Percentiles rank a stretch among this genome's conserved stretches.
Evolutionary conservation across 2,113 vertebrate genomes (phyloP).

Genomic region (Leptosomus discolor): DNA sequence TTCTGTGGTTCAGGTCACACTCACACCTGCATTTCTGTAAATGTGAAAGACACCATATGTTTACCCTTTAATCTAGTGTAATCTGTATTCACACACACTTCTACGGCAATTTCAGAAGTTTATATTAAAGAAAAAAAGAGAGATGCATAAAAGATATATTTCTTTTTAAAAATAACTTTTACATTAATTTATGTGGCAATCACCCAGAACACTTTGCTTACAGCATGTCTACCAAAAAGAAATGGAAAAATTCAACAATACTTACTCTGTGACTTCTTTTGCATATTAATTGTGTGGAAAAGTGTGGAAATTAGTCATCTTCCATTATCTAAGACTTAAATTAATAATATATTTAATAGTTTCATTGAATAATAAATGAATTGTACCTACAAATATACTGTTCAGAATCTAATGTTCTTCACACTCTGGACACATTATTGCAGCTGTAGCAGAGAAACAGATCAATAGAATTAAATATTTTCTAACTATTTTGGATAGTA

Average conservation of each 20-base stretch:
- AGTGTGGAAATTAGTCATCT: not conserved
- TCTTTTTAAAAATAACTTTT: not conserved
- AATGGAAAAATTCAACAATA: not conserved
- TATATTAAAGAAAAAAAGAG: not conserved
- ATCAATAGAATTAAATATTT: not conserved
- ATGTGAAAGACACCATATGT: not conserved
- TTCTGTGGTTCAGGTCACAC: not conserved
- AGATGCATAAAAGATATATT: not conserved
- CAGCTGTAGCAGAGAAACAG: not conserved
- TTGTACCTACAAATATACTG: not conserved
- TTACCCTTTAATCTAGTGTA: not conserved
- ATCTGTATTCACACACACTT: not conserved
- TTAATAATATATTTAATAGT: constrained; percentile 1
- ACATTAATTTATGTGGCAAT: not conserved
- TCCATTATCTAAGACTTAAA: not conserved
- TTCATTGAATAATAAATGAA: not conserved
- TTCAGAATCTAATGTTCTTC: not conserved
- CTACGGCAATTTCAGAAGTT: not conserved
- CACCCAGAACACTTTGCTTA: not conserved
- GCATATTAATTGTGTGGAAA: not conserved
- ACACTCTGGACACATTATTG: not conserved
- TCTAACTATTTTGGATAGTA: not conserved
- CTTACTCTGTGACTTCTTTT: not conserved
- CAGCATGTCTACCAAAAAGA: not conserved
- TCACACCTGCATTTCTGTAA: not conserved